Conservation (phyloP, 1,140 invertebrate genomes). For the Platorchestia sp. region DNA sequence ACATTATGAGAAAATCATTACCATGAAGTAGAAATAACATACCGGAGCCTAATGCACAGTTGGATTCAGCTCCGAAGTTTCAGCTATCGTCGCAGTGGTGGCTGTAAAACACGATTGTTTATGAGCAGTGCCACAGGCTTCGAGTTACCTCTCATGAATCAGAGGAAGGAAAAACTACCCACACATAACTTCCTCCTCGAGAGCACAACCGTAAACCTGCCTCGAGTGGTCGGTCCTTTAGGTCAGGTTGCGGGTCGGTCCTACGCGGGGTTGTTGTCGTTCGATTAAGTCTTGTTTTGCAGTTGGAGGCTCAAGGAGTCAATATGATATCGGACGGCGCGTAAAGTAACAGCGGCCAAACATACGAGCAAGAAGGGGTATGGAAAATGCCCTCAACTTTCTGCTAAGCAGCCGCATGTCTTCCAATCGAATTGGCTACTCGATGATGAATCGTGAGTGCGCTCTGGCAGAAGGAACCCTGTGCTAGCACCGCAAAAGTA, state of each 20-base stretch:
- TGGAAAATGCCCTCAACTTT: not conserved
- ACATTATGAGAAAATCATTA: not conserved
- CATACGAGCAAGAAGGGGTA: slow-evolving; percentile 4
- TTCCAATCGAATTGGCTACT: not conserved
- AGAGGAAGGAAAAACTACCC: not conserved
- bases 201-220: not conserved
- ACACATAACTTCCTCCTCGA: slow-evolving; percentile 27
- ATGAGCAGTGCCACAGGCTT: slow-evolving; percentile 36
- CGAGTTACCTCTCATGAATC: slow-evolving; percentile 51
- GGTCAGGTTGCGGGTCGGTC: not conserved
- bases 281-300: slow-evolving; percentile 32
- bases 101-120: slow-evolving; percentile 51
- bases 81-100: not conserved
- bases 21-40: not conserved
- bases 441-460: slow-evolving; percentile 16
- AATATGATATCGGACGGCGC: slow-evolving; percentile 51
- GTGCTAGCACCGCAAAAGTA: not conserved
- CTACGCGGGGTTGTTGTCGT: not conserved
- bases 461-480: not conserved
- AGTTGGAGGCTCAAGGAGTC: slow-evolving; percentile 42
- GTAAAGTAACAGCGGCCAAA: slow-evolving; percentile 24
- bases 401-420: not conserved
- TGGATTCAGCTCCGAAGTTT: not conserved
- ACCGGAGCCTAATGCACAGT: not conserved
- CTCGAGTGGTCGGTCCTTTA: not conserved